Percentiles rank a stretch among this genome's conserved stretches.
Evolutionary conservation across 2,888 invertebrate genomes (phyloP).

Genomic region (Nipponacmea schrenckii): DNA sequence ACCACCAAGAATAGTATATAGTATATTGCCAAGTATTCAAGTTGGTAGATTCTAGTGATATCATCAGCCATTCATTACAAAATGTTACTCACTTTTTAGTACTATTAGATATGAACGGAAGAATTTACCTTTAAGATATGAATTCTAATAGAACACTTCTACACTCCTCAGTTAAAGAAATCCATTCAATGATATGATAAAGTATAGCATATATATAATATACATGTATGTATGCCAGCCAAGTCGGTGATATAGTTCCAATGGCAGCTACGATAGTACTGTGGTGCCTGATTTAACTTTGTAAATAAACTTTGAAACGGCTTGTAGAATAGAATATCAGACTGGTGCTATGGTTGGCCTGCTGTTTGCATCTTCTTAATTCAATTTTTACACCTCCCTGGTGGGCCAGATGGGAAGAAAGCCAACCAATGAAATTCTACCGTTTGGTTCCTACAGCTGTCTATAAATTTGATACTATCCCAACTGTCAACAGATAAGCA

Average conservation of each 20-base stretch:
- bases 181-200: no score
- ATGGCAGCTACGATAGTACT: background rate
- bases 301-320: constrained; percentile 7
- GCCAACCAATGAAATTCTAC: background rate
- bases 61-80: no score
- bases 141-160: no score
- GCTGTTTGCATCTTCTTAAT: background rate
- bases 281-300: background rate
- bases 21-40: no score
- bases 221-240: background rate
- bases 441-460: background rate
- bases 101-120: no score
- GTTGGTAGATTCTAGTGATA: no score
- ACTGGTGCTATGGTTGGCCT: background rate
- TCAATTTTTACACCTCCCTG: background rate
- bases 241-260: background rate
- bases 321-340: background rate
- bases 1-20: no score
- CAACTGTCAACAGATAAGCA: constrained; percentile 2
- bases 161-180: no score
- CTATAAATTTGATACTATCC: background rate
- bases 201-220: no score
- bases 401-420: background rate
- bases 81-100: no score
- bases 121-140: no score